A percentile compares a stretch with the other conserved stretches of the same genome.
These are phyloP conservation scores for Microcebus lehilahytsara DNA, from an alignment of 2,113 vertebrate genomes.

Conservation along the genomic window DNA sequence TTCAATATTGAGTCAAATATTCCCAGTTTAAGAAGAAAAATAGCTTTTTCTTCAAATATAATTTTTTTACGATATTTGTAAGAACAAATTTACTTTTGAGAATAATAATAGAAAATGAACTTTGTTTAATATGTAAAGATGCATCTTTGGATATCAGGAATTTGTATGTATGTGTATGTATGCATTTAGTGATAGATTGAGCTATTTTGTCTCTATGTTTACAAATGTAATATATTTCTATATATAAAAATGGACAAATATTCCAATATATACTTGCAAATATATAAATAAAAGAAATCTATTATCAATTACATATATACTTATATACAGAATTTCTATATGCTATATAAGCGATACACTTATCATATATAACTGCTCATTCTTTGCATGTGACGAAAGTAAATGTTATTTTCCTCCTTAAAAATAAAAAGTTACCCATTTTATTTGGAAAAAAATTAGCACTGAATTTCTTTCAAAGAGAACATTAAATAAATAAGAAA, in stretches of 20 bases:
- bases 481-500: background rate
- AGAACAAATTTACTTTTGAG: background rate
- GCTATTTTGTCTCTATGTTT: background rate
- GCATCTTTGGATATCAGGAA: background rate
- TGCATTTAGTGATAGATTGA: background rate
- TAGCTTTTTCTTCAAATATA: background rate
- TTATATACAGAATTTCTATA: background rate
- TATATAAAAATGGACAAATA: background rate
- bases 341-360: background rate
- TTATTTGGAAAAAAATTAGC: background rate
- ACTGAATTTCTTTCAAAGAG: background rate
- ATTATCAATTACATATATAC: background rate
- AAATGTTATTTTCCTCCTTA: background rate
- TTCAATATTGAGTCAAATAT: background rate
- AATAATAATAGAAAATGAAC: background rate
- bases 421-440: background rate
- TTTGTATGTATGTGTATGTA: background rate
- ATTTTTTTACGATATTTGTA: background rate
- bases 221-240: background rate
- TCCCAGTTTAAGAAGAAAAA: background rate
- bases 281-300: background rate
- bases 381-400: background rate
- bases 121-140: background rate
- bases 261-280: background rate
- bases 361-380: background rate